These are phyloP conservation scores for Acleris holmiana DNA, from an alignment of 2,888 invertebrate species.

Conservation along the genomic window DNA sequence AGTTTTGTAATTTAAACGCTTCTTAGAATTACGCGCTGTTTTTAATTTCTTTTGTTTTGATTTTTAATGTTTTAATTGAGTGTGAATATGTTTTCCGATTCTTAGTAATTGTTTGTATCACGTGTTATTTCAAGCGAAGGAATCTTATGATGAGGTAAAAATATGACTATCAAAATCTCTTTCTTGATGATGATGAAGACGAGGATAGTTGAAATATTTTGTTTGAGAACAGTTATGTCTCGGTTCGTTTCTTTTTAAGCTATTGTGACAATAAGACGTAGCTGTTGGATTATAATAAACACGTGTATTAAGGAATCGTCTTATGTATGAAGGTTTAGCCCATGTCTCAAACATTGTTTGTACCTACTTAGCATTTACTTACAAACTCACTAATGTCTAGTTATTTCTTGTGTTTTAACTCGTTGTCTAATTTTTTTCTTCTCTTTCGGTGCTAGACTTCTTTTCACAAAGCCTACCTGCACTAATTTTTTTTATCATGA, in stretches of 20 bases:
- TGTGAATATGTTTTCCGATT: background rate
- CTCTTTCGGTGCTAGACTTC: background rate
- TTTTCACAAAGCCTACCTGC: conserved; percentile 1
- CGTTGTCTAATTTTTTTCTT: background rate
- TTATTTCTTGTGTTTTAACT: background rate
- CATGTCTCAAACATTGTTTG: conserved; percentile 9
- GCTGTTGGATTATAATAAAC: conserved; percentile 42
- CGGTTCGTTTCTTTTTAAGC: conserved; percentile 34
- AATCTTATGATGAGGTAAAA: too few species aligned
- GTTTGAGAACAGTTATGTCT: background rate
- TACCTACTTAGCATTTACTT: conserved; percentile 35
- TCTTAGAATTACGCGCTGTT: background rate
- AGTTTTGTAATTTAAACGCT: background rate
- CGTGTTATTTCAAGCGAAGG: too few species aligned
- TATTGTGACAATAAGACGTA: conserved; percentile 62
- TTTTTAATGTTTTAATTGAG: background rate
- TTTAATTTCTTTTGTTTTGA: background rate
- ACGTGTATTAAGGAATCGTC: conserved; percentile 12
- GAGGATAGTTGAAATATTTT: background rate
- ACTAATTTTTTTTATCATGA: conserved; percentile 47
- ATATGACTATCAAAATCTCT: too few species aligned
- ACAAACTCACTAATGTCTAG: background rate
- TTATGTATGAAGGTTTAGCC: conserved; percentile 6
- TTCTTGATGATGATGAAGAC: too few species aligned
- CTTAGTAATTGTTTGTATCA: background rate